Conservation (phyloP, 2,888 invertebrate species). For the Volucella inanis region DNA sequence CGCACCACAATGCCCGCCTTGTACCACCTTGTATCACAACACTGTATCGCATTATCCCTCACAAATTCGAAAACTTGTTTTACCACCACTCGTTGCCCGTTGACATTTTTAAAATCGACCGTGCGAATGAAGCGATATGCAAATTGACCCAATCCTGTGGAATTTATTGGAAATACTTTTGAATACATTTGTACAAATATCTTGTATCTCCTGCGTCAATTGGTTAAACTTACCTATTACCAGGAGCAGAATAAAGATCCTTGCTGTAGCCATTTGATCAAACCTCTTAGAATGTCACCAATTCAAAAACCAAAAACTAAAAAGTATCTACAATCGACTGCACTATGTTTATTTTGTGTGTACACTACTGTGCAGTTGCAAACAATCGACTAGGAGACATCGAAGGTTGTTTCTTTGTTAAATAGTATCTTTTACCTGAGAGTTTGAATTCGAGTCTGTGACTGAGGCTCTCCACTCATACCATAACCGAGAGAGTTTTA, state of each 20-base stretch:
- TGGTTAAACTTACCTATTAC: slow-evolving; percentile 56
- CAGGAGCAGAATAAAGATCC: slow-evolving; percentile 53
- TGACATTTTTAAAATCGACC: slow-evolving; percentile 59
- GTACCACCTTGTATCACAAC: slow-evolving; percentile 3
- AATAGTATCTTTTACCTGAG: slow-evolving; percentile 72
- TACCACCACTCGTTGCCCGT: slow-evolving; percentile 15
- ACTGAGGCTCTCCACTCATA: not conserved
- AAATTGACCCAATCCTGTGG: not conserved
- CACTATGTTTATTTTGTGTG: slow-evolving; percentile 51
- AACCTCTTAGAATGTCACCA: slow-evolving; percentile 26
- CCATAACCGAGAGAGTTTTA: slow-evolving; percentile 14
- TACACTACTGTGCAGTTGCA: slow-evolving; percentile 76
- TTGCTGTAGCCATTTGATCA: slow-evolving; percentile 50
- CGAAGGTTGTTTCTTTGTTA: slow-evolving; percentile 77
- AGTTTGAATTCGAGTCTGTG: slow-evolving; percentile 18
- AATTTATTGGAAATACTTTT: not conserved
- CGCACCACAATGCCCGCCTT: not conserved
- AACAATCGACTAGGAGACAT: slow-evolving; percentile 77
- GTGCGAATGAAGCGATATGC: slow-evolving; percentile 11
- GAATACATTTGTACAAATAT: not conserved
- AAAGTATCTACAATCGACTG: slow-evolving; percentile 52
- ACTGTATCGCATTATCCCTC: slow-evolving; percentile 6
- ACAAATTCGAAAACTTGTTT: slow-evolving; percentile 60
- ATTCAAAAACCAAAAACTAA: not conserved
- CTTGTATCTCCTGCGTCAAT: not conserved